These are phyloP conservation scores for Sebastiscus tertius DNA, from an alignment of 2,797 vertebrate genomes.

Conservation along the genomic window DNA sequence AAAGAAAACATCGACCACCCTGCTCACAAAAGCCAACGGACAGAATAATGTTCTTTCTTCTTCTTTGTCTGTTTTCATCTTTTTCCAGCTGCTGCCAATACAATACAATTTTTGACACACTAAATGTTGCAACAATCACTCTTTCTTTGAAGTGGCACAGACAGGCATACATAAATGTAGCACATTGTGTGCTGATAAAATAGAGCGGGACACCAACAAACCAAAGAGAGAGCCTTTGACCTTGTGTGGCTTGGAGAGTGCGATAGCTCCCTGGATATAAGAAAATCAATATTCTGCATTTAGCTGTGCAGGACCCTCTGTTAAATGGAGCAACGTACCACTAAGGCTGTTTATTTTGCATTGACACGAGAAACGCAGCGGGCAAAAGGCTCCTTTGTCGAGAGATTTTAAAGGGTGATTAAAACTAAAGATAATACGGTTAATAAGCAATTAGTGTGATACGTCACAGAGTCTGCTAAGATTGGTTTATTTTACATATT, in stretches of 20 bases:
- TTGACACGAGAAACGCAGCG: slow-evolving; percentile 11
- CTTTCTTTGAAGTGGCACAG: slow-evolving; percentile 47
- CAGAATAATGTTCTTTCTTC: slow-evolving; percentile 49
- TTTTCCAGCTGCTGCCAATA: slow-evolving; percentile 47
- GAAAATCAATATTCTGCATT: slow-evolving; percentile 79
- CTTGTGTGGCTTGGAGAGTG: slow-evolving; percentile 65
- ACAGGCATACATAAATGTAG: slow-evolving; percentile 42
- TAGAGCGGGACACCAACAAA: slow-evolving; percentile 36
- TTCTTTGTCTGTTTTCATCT: background rate
- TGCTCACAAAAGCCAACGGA: slow-evolving; percentile 61
- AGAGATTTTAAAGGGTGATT: slow-evolving; percentile 17
- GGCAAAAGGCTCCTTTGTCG: slow-evolving; percentile 11
- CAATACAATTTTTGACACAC: slow-evolving; percentile 63
- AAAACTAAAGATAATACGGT: slow-evolving; percentile 24
- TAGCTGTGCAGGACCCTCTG: slow-evolving; percentile 61
- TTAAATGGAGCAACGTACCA: slow-evolving; percentile 47
- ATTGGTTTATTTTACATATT: background rate
- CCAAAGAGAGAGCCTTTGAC: slow-evolving; percentile 68
- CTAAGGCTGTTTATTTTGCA: slow-evolving; percentile 25
- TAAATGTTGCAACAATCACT: slow-evolving; percentile 69
- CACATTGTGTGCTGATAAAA: slow-evolving; percentile 54
- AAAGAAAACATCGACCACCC: slow-evolving; percentile 73
- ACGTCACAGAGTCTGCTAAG: background rate
- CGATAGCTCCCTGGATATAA: slow-evolving; percentile 61
- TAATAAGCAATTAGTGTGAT: background rate